Conservation (phyloP, 2,797 vertebrate species). For the Phoeniculus purpureus region DNA sequence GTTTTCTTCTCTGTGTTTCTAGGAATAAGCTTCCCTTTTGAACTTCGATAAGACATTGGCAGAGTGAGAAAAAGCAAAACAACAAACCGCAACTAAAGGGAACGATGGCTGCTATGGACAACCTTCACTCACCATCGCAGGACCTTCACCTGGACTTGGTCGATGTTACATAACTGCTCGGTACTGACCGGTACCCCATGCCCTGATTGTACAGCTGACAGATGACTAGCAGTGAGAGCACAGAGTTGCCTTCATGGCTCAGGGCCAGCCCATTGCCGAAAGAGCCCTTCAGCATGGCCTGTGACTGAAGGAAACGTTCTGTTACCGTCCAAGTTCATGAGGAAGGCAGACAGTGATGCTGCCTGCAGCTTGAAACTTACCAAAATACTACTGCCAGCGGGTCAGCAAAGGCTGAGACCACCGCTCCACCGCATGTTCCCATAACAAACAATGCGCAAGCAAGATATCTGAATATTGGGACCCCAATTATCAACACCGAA, state of each 20-base stretch:
- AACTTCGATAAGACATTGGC: background rate
- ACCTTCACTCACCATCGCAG: background rate
- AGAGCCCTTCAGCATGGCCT: background rate
- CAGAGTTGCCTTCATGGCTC: rapidly evolving
- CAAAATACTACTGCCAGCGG: background rate
- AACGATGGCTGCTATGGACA: background rate
- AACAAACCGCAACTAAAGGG: background rate
- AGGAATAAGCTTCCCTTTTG: conserved; percentile 10
- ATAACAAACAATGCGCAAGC: rapidly evolving
- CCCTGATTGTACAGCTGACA: background rate
- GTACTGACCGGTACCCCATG: background rate
- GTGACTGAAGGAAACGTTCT: background rate
- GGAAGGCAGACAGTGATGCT: background rate
- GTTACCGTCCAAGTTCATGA: background rate
- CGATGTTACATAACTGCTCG: background rate
- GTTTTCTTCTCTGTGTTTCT: background rate
- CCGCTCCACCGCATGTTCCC: background rate
- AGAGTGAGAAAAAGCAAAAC: background rate
- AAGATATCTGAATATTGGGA: background rate
- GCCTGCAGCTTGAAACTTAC: background rate
- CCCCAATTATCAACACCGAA: background rate
- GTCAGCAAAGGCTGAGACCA: background rate
- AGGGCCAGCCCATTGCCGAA: background rate
- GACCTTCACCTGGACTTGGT: background rate
- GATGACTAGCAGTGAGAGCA: background rate